phyloP scores from a whole-genome alignment of 2,888 invertebrate genomes.

The Oxytorus armatus region DNA sequence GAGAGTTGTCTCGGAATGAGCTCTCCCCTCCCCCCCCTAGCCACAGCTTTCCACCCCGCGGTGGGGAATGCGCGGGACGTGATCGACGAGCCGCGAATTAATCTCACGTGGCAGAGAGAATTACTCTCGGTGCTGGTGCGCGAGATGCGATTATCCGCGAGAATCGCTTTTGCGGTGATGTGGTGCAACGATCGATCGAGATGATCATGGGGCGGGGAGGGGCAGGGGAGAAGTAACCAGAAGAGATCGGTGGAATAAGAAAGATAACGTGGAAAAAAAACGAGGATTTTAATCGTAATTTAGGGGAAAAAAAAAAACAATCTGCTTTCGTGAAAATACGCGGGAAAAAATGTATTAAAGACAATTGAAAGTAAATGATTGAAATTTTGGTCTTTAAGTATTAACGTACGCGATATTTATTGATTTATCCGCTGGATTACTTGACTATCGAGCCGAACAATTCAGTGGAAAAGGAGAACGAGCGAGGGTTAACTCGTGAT shows the following conservation, averaged over 20 bases:
- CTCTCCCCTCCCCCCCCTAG: no score
- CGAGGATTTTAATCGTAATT: conserved; percentile 13
- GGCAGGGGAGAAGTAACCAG: conserved; percentile 5
- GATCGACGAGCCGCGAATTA: conserved; percentile 64
- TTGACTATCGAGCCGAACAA: conserved; percentile 5
- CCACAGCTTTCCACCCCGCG: no score
- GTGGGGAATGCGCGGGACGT: conserved; percentile 50
- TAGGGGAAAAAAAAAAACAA: no score
- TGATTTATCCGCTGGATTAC: not conserved
- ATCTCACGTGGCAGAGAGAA: conserved; percentile 63
- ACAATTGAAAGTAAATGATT: not conserved
- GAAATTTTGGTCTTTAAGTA: not conserved
- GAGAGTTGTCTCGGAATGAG: no score
- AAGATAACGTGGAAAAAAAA: conserved; percentile 7
- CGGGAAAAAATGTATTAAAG: conserved; percentile 2
- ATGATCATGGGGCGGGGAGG: conserved; percentile 17
- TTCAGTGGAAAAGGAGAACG: conserved; percentile 6
- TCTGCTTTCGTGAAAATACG: not conserved
- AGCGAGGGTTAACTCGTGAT: conserved; percentile 1
- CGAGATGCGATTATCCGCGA: conserved; percentile 64
- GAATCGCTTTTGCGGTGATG: conserved; percentile 54
- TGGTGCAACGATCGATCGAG: conserved; percentile 55
- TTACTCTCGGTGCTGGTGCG: conserved; percentile 60
- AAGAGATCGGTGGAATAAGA: conserved; percentile 9
- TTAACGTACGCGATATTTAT: not conserved